A percentile compares a stretch with the other conserved stretches of the same genome.
phyloP scores from a whole-genome alignment of 2,113 vertebrate genomes.

The Podocnemis expansa region DNA sequence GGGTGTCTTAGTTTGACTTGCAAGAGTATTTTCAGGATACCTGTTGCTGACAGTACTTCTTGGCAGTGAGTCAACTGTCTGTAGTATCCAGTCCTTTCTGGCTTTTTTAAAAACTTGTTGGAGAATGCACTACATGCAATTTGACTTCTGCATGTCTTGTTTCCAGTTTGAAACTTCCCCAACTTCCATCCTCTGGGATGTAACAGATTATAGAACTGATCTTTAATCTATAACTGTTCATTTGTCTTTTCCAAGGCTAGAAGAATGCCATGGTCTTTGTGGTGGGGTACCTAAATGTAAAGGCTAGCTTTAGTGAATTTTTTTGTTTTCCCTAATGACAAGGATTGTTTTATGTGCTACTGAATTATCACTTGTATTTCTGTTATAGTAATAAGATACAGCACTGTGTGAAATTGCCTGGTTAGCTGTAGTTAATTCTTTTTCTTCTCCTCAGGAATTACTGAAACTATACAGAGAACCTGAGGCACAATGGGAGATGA shows the following conservation, averaged over 20 bases:
- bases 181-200: background rate
- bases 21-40: conserved; percentile 26
- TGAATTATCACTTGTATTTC: background rate
- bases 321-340: background rate
- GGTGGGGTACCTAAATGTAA: background rate
- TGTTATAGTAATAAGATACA: background rate
- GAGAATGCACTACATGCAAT: background rate
- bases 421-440: conserved; percentile 12
- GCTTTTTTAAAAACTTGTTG: background rate
- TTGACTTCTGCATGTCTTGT: background rate
- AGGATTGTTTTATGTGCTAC: background rate
- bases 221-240: background rate
- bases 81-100: background rate
- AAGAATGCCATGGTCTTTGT: background rate
- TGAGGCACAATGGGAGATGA: conserved; percentile 93
- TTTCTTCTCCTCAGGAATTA: conserved; percentile 62
- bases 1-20: background rate
- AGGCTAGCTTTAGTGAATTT: background rate
- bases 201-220: background rate
- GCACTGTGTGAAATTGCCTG: background rate
- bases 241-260: background rate
- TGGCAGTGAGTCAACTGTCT: background rate
- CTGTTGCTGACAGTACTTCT: background rate
- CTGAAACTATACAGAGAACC: conserved; percentile 52
- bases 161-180: background rate